phyloP scores from a whole-genome alignment of 2,113 vertebrate species.

The Eublepharis macularius region DNA sequence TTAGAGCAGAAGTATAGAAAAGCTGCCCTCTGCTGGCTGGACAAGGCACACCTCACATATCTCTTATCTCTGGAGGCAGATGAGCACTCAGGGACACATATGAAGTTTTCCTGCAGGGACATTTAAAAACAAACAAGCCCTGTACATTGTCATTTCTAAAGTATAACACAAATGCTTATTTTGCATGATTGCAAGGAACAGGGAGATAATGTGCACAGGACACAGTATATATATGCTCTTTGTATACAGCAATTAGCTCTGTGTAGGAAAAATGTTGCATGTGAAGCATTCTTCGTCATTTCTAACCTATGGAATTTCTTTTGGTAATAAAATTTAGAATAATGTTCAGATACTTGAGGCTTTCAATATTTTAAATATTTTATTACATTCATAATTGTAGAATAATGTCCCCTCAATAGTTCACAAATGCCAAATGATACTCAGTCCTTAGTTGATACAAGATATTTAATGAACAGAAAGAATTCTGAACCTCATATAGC shows the following conservation, averaged over 20 bases:
- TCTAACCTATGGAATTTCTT: neutral
- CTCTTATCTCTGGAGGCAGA: neutral
- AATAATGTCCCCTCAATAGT: neutral
- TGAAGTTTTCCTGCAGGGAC: neutral
- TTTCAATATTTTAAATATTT: neutral
- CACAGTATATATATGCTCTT: neutral
- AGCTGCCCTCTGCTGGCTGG: conserved; percentile 41
- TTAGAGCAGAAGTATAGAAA: conserved; percentile 5
- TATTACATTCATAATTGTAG: neutral
- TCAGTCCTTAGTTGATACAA: neutral
- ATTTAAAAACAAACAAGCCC: neutral
- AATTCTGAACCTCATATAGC: neutral
- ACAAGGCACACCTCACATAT: neutral
- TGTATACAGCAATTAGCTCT: neutral
- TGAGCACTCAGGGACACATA: neutral
- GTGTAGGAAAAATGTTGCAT: neutral
- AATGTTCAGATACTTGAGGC: too few relatives aligned
- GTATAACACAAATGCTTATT: neutral
- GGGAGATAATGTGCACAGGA: neutral
- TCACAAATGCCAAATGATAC: neutral
- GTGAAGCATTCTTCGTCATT: neutral
- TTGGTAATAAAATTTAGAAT: neutral
- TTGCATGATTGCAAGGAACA: neutral
- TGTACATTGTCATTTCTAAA: neutral
- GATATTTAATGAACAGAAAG: neutral